Conservation (phyloP, 2,113 vertebrate genomes). For the Catharus minimus region DNA sequence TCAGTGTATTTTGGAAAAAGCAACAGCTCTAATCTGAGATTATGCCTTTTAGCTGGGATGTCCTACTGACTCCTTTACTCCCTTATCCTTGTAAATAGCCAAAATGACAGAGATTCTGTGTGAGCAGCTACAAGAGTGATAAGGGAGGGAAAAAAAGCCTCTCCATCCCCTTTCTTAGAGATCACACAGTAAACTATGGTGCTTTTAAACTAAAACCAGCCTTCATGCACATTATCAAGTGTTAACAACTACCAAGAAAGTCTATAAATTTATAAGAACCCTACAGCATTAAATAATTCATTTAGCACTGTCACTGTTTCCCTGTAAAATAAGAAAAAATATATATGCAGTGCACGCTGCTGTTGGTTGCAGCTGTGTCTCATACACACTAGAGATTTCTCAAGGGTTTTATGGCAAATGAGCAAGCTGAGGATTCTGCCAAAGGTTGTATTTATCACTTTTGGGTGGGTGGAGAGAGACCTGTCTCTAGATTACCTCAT, state of each 20-base stretch:
- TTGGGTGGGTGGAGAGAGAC: background rate
- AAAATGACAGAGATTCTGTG: background rate
- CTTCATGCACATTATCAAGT: background rate
- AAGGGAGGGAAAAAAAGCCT: background rate
- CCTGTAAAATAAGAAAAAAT: background rate
- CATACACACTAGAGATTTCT: background rate
- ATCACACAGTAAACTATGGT: background rate
- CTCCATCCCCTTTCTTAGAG: background rate
- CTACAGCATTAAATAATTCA: slow-evolving; percentile 12
- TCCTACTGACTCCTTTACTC: background rate
- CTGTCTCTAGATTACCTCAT: background rate
- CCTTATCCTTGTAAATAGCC: background rate
- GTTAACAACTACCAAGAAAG: background rate
- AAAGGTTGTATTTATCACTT: slow-evolving; percentile 3
- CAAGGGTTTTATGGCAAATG: slow-evolving; percentile 10
- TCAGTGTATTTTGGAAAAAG: background rate
- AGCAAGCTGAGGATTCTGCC: slow-evolving; percentile 46
- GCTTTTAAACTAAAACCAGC: background rate
- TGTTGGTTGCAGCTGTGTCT: background rate
- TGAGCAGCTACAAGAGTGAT: background rate
- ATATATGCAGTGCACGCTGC: background rate
- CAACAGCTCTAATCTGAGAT: background rate
- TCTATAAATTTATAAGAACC: background rate
- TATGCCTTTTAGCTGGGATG: background rate
- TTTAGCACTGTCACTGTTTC: background rate